phyloP scores from a whole-genome alignment of 2,888 invertebrate genomes.

The Melieria crassipennis region DNA sequence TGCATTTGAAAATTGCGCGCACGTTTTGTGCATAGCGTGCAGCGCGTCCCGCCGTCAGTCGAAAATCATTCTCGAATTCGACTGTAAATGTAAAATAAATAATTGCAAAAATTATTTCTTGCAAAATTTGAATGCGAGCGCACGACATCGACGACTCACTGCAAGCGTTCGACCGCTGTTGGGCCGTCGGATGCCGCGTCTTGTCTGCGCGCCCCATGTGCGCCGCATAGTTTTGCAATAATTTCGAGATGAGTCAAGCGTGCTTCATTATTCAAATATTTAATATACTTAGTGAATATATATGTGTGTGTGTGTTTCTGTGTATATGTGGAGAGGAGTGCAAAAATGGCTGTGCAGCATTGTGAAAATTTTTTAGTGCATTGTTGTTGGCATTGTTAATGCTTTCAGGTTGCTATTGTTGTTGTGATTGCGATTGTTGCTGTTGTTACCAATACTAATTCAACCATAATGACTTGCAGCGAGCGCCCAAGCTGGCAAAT shows the following conservation, averaged over 20 bases:
- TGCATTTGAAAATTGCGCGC: background rate
- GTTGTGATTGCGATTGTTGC: conserved; percentile 6
- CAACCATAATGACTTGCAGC: no score
- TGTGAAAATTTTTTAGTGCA: background rate
- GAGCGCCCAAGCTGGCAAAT: no score
- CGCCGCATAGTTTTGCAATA: conserved; percentile 3
- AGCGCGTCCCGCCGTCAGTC: background rate
- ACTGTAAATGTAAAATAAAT: conserved; percentile 17
- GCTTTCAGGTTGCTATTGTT: conserved; percentile 17
- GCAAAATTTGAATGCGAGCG: background rate
- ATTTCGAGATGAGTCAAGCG: conserved; percentile 27
- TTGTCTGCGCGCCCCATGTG: background rate
- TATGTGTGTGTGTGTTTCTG: conserved; percentile 8
- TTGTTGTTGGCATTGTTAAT: conserved; percentile 16
- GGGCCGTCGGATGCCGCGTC: background rate
- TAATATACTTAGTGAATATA: background rate
- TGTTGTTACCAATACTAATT: background rate
- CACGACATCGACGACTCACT: no score
- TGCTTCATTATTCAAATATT: conserved; percentile 7
- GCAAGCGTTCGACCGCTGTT: background rate
- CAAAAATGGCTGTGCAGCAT: background rate
- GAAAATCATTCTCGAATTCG: no score
- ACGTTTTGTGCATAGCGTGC: conserved; percentile 5
- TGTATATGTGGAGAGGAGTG: background rate
- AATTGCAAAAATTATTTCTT: conserved; percentile 13